These are phyloP conservation scores for Barypeithes pellucidus DNA, from an alignment of 2,888 invertebrate genomes.

Conservation along the genomic window DNA sequence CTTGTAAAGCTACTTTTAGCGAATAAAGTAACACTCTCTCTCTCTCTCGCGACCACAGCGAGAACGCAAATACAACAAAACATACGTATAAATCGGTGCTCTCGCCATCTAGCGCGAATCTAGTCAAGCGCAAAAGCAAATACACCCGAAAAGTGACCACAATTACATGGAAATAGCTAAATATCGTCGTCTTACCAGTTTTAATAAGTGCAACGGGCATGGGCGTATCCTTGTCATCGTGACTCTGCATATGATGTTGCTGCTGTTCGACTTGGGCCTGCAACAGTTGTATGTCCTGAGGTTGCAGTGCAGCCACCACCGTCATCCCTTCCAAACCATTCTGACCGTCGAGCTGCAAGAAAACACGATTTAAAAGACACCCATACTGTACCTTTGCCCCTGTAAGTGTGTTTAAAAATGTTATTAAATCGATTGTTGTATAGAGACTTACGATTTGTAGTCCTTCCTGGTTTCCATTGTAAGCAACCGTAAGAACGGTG, in stretches of 20 bases:
- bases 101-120: too few relatives aligned
- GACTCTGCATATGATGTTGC: conserved; percentile 4
- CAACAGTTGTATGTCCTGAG: conserved; percentile 81
- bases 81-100: too few relatives aligned
- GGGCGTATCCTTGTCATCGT: conserved; percentile 59
- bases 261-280: conserved; percentile 65
- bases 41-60: too few relatives aligned
- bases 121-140: too few relatives aligned
- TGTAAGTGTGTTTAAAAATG: too few relatives aligned
- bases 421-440: too few relatives aligned
- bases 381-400: too few relatives aligned
- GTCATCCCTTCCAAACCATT: conserved; percentile 78
- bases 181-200: conserved; percentile 62
- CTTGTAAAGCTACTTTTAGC: too few relatives aligned
- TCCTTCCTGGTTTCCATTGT: conserved; percentile 76
- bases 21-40: too few relatives aligned
- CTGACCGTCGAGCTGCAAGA: conserved; percentile 66
- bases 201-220: conserved; percentile 73
- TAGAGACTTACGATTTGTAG: conserved; percentile 75
- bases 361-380: background rate
- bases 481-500: conserved; percentile 84
- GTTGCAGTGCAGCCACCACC: conserved; percentile 78
- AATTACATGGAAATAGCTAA: too few relatives aligned
- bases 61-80: too few relatives aligned
- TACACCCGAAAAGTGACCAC: too few relatives aligned